Evolutionary conservation across 2,113 vertebrate species (phyloP).

Genomic region (Numida meleagris): DNA sequence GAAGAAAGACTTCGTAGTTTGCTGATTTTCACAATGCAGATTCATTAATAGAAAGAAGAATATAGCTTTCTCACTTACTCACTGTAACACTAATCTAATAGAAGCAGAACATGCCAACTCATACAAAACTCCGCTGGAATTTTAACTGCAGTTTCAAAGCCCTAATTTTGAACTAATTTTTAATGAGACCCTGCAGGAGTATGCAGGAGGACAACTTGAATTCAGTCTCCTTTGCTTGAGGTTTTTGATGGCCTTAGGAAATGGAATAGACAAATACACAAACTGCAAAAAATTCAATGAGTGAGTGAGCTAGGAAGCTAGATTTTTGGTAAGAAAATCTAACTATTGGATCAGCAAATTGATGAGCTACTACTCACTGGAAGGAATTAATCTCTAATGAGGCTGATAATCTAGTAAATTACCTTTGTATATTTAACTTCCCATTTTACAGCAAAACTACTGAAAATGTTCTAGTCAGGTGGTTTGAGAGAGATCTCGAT

Average conservation of each 20-base stretch:
- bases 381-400: background rate
- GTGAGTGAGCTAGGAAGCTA: background rate
- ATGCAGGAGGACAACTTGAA: background rate
- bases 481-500: background rate
- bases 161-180: background rate
- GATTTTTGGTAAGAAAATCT: background rate
- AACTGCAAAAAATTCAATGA: background rate
- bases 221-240: background rate
- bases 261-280: background rate
- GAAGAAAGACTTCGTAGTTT: background rate
- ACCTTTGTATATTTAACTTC: background rate
- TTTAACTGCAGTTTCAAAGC: background rate
- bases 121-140: background rate
- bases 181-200: background rate
- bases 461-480: conserved; percentile 14
- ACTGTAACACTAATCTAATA: background rate
- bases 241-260: background rate
- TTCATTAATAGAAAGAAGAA: background rate
- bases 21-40: background rate
- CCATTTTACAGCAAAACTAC: background rate
- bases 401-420: background rate
- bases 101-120: background rate
- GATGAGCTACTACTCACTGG: background rate
- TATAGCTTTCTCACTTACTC: background rate
- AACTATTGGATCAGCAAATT: background rate